Base-by-base conservation (phyloP, 2,888 invertebrate genomes). In the Cabera pusaria region DNA sequence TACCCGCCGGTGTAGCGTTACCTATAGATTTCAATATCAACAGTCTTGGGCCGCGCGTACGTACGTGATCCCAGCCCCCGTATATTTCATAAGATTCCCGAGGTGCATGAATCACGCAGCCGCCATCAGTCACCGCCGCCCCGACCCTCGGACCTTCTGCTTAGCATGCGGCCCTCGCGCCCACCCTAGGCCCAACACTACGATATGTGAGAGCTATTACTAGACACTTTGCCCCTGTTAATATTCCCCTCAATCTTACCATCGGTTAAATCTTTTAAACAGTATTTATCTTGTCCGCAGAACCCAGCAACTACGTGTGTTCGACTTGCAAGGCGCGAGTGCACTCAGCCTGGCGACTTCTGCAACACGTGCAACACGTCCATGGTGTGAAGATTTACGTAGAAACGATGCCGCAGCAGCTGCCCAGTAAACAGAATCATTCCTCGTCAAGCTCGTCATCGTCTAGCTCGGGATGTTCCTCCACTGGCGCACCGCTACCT, bases 311-410 rank as follows among this genome's bases (percentile, higher is more conserved):
- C 90, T 96, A 97, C 80, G 95, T 97, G 54, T 98, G 98, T 72
- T 96, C 95, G 25, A 97, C 97, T 55, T 98, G 98, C 90, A 97
- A 97, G 70, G 94, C 96, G 49, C 93, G 96, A 28, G 93, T 96
- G 59, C 94, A 94, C 59, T 97, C 97, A n/a, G 98, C 98, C 3
- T 98, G 98, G 98, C 92, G 95, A 39, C 90, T 98, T 44, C 92
- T 98, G 20, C 98, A 98, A 74, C 98, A 98, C 78, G 98, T 96
- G 12, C 98, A 98, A 79, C 95, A 95, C 66, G 93, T 95, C 42
- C 98, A 98, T 70, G 98, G 98, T 8, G 94, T 98, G 47, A 96
- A 97, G 79, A 96, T 98, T 66, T 98, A 97, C 90, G 92, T 95
- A 32, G 96, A 96, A 61, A 90, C 90, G 33, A 67, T 83, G 54